A percentile compares a stretch with the other conserved stretches of the same genome.
phyloP scores from a whole-genome alignment of 2,888 invertebrate genomes.

The Macrophya annulata region DNA sequence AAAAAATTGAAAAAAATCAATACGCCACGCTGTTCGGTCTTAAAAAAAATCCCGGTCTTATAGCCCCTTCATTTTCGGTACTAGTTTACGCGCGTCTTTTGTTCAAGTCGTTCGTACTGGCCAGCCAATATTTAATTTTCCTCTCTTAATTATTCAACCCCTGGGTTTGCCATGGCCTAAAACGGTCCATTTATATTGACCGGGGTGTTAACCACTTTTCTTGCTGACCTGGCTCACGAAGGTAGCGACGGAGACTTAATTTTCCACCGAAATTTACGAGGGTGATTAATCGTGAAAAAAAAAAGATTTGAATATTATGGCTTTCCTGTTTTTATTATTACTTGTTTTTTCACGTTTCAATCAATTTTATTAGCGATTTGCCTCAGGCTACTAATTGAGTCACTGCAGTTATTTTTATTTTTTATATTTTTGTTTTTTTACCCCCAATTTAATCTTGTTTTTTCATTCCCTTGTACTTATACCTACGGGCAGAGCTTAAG shows the following conservation, averaged over 20 bases:
- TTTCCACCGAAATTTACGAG: slow-evolving; percentile 14
- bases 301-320: slow-evolving; percentile 1
- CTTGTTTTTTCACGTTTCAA: neutral
- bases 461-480: neutral
- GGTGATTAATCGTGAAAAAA: slow-evolving; percentile 14
- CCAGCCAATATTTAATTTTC: slow-evolving; percentile 39
- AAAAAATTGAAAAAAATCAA: slow-evolving; percentile 24
- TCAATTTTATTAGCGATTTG: neutral
- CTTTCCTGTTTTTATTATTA: neutral
- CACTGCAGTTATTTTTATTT: too few species aligned
- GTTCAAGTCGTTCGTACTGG: slow-evolving; percentile 10
- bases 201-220: slow-evolving; percentile 25
- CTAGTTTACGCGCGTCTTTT: neutral
- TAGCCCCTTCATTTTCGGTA: neutral
- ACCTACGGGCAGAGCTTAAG: neutral
- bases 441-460: neutral
- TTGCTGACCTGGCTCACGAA: slow-evolving; percentile 38
- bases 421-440: neutral
- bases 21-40: slow-evolving; percentile 14
- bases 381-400: neutral
- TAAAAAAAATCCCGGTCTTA: neutral
- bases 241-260: slow-evolving; percentile 14
- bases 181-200: slow-evolving; percentile 43
- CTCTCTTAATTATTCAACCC: slow-evolving; percentile 36
- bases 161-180: slow-evolving; percentile 9